Percentiles rank a stretch among this genome's conserved stretches.
These are phyloP conservation scores for Digitonthophagus gazella DNA, from an alignment of 2,888 invertebrate genomes.

Conservation along the genomic window DNA sequence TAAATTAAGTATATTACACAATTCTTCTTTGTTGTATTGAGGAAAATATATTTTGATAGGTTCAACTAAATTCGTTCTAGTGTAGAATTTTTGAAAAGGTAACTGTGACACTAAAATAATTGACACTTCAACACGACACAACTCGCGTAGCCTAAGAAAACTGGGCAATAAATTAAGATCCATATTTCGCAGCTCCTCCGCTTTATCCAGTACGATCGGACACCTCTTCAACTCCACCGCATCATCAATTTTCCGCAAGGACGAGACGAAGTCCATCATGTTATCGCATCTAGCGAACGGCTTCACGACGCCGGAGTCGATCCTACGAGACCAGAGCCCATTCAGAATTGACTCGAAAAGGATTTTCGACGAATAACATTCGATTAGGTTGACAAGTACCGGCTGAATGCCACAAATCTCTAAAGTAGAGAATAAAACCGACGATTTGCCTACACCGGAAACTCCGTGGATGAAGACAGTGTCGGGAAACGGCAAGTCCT, in stretches of 20 bases:
- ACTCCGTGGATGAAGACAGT: conserved; percentile 79
- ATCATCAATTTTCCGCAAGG: conserved; percentile 40
- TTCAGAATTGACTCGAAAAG: conserved; percentile 74
- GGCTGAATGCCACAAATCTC: conserved; percentile 58
- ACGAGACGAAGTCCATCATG: conserved; percentile 62
- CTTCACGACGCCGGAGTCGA: conserved; percentile 46
- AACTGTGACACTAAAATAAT: conserved; percentile 76
- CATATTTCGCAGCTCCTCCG: conserved; percentile 74
- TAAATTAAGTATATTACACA: conserved; percentile 52
- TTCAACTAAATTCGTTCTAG: conserved; percentile 66
- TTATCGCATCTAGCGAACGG: conserved; percentile 63
- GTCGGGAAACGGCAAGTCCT: conserved; percentile 63
- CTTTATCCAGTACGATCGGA: conserved; percentile 75
- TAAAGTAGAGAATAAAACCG: conserved; percentile 63
- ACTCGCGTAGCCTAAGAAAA: conserved; percentile 71
- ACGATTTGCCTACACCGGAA: conserved; percentile 80
- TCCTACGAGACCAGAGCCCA: conserved; percentile 53
- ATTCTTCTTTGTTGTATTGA: conserved; percentile 76
- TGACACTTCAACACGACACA: conserved; percentile 61
- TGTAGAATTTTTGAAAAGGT: conserved; percentile 76
- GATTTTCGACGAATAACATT: conserved; percentile 74
- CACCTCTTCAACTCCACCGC: conserved; percentile 53
- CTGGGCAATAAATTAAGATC: conserved; percentile 71
- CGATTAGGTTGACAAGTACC: conserved; percentile 74
- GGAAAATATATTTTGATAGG: conserved; percentile 74